Base-by-base conservation (phyloP, 1,140 invertebrate species). In the Coelopa frigida region DNA sequence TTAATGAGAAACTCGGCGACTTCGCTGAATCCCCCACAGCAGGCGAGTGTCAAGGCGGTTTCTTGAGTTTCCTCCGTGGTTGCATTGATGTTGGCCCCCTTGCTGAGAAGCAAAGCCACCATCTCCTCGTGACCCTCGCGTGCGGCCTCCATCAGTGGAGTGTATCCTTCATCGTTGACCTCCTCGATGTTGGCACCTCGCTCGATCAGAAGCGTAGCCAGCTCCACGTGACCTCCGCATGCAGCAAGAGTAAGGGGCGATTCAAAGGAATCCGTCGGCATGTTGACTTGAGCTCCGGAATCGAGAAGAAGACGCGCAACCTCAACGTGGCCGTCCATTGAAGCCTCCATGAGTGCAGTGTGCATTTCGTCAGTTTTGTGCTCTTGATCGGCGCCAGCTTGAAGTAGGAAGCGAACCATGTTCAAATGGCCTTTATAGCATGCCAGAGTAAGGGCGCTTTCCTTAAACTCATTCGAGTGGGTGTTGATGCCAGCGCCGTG, bases 321-420 rank as follows among this genome's bases (percentile, higher is more conserved):
- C 72, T 98, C 93, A 0, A 98, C 84, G 71, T 99, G 95, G 3
- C 96, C 96, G 75, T 99, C 96, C 95, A 99, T 99, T 23, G 93
- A 96, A 18, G 96, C 95, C 73, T 99, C 96, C 94, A 99, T 98
- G 3, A 99, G 73, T 20, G 96, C 95, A 2, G 95, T 98, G 72
- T 99, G 95, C 94, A 99, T 97, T 74, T 99, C 96, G 72, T 99
- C 94, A 1, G 94, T 96, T 76, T 96, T 95, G 75, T 98, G 91
- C 73, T 98, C 93, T 73, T 94, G 84, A 71, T 95, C 89, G 18
- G 94, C 92, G 53, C 94, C 93, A 55, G 90, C 87, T 56, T 92
- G 89, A 41, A 98, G 70, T 47, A 99, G 76, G 69, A 94, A 94
- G 45, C 91, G 79, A n/a, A 98, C 94, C 89, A 98, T 96, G 68